A percentile compares a stretch with the other conserved stretches of the same genome.
Evolutionary conservation across 1,140 invertebrate genomes (phyloP).

Genomic region (Ganaspis sp.): DNA sequence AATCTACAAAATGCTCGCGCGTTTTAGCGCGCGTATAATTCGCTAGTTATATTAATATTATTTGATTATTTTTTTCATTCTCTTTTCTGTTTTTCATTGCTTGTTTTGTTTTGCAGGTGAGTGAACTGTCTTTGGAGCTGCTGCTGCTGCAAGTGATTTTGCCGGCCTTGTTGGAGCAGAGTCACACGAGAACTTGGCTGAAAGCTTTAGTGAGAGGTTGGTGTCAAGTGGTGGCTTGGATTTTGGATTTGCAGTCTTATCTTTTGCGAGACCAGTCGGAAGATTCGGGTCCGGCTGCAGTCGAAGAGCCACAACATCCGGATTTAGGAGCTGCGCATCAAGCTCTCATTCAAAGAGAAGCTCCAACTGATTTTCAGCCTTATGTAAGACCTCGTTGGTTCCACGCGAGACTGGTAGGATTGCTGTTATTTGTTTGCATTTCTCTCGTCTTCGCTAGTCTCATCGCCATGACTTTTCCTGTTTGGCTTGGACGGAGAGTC

Average conservation of each 20-base stretch:
- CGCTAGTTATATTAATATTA: too few relatives aligned
- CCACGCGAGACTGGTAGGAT: constrained; percentile 83
- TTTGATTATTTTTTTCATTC: too few relatives aligned
- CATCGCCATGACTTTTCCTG: constrained; percentile 91
- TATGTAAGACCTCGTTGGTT: constrained; percentile 92
- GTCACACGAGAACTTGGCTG: constrained; percentile 94
- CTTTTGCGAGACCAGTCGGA: constrained; percentile 83
- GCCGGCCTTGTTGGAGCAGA: constrained; percentile 96
- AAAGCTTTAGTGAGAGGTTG: constrained; percentile 91
- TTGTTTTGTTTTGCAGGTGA: constrained; percentile 79
- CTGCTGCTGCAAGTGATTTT: constrained; percentile 96
- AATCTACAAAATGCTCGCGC: too few relatives aligned
- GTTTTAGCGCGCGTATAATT: too few relatives aligned
- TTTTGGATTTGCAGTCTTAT: constrained; percentile 93
- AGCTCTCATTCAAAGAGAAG: constrained; percentile 87
- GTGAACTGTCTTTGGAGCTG: constrained; percentile 95
- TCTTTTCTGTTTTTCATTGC: constrained; percentile 4
- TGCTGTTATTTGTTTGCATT: constrained; percentile 88
- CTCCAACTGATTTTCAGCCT: constrained; percentile 89
- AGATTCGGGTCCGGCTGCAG: constrained; percentile 70
- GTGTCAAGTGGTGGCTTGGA: constrained; percentile 91
- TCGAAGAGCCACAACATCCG: constrained; percentile 73
- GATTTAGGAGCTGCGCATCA: constrained; percentile 89
- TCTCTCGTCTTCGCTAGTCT: constrained; percentile 91
- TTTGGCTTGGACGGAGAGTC: constrained; percentile 90